Evolutionary conservation across 2,888 invertebrate genomes (phyloP).

Genomic region (Lucinisca nassula): DNA sequence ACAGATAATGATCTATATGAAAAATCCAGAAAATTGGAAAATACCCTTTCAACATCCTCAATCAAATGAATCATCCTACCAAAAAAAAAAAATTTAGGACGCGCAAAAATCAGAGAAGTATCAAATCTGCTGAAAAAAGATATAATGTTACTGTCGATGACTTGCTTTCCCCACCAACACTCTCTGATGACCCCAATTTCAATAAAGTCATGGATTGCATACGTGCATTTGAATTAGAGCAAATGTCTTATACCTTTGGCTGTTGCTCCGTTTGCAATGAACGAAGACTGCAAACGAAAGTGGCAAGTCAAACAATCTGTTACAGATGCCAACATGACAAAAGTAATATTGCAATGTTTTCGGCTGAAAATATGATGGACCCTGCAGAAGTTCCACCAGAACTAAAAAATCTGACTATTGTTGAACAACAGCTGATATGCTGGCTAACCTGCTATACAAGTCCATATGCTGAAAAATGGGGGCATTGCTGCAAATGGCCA

Average conservation of each 20-base stretch:
- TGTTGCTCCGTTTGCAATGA: constrained; percentile 44
- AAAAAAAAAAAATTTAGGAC: too few relatives aligned
- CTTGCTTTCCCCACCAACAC: constrained; percentile 32
- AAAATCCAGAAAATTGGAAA: too few relatives aligned
- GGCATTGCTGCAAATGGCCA: background rate
- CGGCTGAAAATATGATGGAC: constrained; percentile 56
- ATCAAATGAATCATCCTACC: too few relatives aligned
- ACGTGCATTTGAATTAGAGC: constrained; percentile 54
- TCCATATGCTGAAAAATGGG: too few relatives aligned
- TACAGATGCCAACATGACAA: constrained; percentile 38
- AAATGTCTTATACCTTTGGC: constrained; percentile 55
- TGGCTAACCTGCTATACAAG: constrained; percentile 38
- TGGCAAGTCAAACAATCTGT: constrained; percentile 32
- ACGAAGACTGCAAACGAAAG: constrained; percentile 37
- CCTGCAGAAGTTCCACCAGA: constrained; percentile 44
- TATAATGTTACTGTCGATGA: background rate
- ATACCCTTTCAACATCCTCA: too few relatives aligned
- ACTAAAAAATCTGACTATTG: constrained; percentile 20
- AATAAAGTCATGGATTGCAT: constrained; percentile 55
- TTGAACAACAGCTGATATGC: constrained; percentile 59
- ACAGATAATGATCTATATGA: too few relatives aligned
- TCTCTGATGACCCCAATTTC: constrained; percentile 17
- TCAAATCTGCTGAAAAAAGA: background rate
- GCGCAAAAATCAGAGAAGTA: background rate
- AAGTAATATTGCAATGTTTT: constrained; percentile 43